Base-by-base conservation (phyloP, 2,797 vertebrate genomes). In the Gallinago nigripennis region DNA sequence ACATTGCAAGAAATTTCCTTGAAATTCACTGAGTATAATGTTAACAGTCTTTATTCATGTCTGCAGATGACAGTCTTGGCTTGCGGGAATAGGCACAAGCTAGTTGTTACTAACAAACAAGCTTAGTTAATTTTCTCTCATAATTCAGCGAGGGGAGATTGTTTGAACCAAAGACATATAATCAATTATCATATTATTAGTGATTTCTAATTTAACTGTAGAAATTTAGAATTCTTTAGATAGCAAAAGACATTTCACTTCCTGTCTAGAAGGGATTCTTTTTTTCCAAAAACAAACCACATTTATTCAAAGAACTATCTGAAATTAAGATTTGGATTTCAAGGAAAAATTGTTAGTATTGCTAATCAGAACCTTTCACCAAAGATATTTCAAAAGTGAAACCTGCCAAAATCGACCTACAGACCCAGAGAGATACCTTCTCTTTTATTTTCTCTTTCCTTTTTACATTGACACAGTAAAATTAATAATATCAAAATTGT, bases 1-100 rank as follows among this genome's bases (percentile, higher is more conserved):
- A 72, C 7, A 86, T 77, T 91, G 73, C 66, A 83, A 83, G 88
- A 90, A 82, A 83, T 88, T 87, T 91, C 92, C 91, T 87, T 92
- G 65, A 82, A 76, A 90, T 73, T 70, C 87, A 84, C 18, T 73
- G 37, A 20, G 28, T 27, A 39, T 33, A 60, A 90, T 2, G 3
- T 66, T 88, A 86, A 80, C 66, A 57, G 70, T 30, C 80, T 84
- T 70, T 71, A 64, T 60, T 86, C 63, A 35, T 68, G 48, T 90
- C 94, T 90, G 80, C 86, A 90, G 66, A 70, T 35, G 51, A 80
- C 58, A 81, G 58, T 43, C 64, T 75, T 61, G 56, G 28, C 66
- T 86, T 69, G 30, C 10, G 9, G 56, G 41, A 92, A 80, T 25
- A 90, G 43, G 39, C 33, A 82, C 13, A 68, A 60, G 43, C 28